phyloP scores from a whole-genome alignment of 2,888 invertebrate species.

The Acanthococcus lagerstroemiae region DNA sequence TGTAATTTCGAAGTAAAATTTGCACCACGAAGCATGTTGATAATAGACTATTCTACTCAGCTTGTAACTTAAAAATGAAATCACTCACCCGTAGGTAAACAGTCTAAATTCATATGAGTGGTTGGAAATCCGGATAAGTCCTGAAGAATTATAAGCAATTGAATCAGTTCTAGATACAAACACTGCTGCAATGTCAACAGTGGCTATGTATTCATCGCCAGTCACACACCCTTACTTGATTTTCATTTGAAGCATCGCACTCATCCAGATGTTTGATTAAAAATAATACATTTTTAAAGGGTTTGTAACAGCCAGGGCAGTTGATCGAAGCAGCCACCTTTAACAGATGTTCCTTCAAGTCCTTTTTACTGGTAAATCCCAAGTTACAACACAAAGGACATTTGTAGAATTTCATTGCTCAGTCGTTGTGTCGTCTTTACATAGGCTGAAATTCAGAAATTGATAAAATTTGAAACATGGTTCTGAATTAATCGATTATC shows the following conservation, averaged over 20 bases:
- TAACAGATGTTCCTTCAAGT: conserved; percentile 25
- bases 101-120: not conserved
- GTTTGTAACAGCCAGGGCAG: conserved; percentile 14
- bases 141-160: not conserved
- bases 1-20: no score
- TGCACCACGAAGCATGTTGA: no score
- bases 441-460: no score
- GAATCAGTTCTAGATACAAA: not conserved
- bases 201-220: not conserved
- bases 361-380: conserved; percentile 23
- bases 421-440: not conserved
- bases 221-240: not conserved
- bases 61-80: not conserved
- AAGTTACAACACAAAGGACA: conserved; percentile 28
- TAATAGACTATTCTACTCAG: no score
- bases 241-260: conserved; percentile 5
- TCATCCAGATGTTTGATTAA: conserved; percentile 28
- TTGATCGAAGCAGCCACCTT: conserved; percentile 9
- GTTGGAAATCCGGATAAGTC: not conserved
- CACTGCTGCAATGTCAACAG: not conserved
- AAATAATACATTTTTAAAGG: conserved; percentile 13
- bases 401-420: conserved; percentile 12
- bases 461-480: not conserved
- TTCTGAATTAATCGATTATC: no score
- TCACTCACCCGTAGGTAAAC: not conserved